Percentiles rank a stretch among this genome's conserved stretches.
Evolutionary conservation across 2,888 invertebrate genomes (phyloP).

Genomic region (Agonopterix arenella): DNA sequence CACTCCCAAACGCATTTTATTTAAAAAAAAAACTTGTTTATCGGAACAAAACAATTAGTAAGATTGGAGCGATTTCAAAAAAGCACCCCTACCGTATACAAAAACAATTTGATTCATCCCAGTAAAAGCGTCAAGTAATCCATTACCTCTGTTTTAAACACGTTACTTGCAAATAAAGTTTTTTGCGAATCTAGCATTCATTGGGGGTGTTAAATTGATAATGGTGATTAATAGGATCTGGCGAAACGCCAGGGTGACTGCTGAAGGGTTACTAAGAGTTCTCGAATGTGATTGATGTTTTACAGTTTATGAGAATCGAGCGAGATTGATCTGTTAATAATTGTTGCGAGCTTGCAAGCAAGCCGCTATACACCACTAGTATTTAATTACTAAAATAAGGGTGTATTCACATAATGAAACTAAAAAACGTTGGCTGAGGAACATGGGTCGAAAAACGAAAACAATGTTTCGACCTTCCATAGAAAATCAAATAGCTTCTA

Average conservation of each 20-base stretch:
- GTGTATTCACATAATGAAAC: no score
- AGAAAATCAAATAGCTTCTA: no score
- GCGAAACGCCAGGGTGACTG: conserved; percentile 50
- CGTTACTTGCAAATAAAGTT: conserved; percentile 57
- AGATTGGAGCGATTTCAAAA: not conserved
- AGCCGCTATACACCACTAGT: no score
- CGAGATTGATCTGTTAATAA: no score
- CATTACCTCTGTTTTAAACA: conserved; percentile 44
- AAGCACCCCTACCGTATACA: not conserved
- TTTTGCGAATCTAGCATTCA: conserved; percentile 57
- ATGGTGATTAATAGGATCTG: conserved; percentile 65
- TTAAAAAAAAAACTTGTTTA: no score
- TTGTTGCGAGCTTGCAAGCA: no score
- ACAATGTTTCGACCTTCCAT: no score
- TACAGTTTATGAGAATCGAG: not conserved
- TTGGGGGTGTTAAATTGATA: conserved; percentile 43
- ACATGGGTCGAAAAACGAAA: no score
- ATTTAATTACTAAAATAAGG: no score
- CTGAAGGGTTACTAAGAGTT: conserved; percentile 25
- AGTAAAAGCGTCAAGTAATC: conserved; percentile 6
- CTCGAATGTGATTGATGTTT: conserved; percentile 16
- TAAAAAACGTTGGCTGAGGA: no score
- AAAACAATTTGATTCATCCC: not conserved
- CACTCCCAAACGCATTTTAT: not conserved
- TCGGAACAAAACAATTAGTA: no score